phyloP scores from a whole-genome alignment of 2,113 vertebrate species.

The Pterophyllum scalare region DNA sequence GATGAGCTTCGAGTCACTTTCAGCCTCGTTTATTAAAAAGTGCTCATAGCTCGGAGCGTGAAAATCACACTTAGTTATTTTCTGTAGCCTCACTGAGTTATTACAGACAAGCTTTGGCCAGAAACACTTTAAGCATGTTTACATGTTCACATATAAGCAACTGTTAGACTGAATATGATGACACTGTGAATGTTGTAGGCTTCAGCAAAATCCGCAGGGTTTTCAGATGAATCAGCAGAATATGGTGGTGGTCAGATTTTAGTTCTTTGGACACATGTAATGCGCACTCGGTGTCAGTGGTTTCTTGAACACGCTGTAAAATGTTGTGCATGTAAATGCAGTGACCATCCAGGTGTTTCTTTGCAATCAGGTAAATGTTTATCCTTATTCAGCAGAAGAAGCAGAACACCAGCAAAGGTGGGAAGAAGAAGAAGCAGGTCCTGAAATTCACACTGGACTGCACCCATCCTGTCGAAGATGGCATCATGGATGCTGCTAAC shows the following conservation, averaged over 20 bases:
- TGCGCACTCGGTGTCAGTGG: neutral
- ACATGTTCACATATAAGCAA: neutral
- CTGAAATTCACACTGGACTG: constrained; percentile 96
- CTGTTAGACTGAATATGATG: neutral
- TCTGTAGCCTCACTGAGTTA: neutral
- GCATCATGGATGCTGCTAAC: constrained; percentile 98
- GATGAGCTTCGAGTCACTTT: neutral
- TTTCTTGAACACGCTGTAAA: no score
- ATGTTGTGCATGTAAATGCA: neutral
- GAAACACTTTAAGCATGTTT: neutral
- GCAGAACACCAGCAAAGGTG: constrained; percentile 79
- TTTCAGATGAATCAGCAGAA: neutral
- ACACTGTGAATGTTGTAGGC: neutral
- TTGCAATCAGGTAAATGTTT: neutral
- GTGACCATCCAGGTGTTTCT: neutral
- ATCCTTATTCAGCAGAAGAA: constrained; percentile 73
- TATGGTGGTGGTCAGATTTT: neutral
- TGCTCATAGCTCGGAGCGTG: no score
- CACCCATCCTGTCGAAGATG: constrained; percentile 97
- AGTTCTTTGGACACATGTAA: neutral
- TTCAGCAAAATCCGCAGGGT: neutral
- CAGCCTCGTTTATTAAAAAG: neutral
- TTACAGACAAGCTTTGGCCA: neutral
- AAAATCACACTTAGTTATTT: neutral
- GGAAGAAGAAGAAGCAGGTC: constrained; percentile 97